A percentile compares a stretch with the other conserved stretches of the same genome.
Conservation (phyloP, 2,113 vertebrate species). For the Psittacara wagleri region DNA sequence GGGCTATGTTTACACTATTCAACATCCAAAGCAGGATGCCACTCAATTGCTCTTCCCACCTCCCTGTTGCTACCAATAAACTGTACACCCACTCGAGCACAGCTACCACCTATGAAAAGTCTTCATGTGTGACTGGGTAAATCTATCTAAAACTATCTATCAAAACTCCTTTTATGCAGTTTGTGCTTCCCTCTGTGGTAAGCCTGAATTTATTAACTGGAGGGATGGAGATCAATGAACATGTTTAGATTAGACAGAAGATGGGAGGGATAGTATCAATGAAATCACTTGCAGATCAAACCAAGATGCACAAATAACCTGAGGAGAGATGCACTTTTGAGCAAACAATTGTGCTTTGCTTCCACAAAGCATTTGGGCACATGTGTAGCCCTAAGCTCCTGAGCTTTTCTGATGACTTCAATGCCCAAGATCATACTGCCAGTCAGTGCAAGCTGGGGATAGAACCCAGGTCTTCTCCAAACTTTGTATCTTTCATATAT, state of each 20-base stretch:
- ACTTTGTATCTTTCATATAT: neutral
- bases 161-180: neutral
- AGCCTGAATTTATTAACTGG: neutral
- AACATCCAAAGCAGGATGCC: neutral
- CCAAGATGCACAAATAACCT: neutral
- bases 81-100: neutral
- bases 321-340: neutral
- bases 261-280: neutral
- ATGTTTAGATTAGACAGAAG: neutral
- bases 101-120: neutral
- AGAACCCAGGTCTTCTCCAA: neutral
- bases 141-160: neutral
- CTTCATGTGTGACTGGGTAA: neutral
- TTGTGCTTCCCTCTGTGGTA: neutral
- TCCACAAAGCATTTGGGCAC: neutral
- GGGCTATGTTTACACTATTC: neutral
- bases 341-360: neutral
- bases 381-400: neutral
- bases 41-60: neutral
- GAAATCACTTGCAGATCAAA: neutral
- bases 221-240: neutral
- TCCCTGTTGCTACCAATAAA: neutral
- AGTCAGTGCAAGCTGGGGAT: neutral
- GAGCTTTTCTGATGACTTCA: neutral
- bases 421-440: neutral